Evolutionary conservation across 2,113 vertebrate genomes (phyloP).

Genomic region (Athene cunicularia): DNA sequence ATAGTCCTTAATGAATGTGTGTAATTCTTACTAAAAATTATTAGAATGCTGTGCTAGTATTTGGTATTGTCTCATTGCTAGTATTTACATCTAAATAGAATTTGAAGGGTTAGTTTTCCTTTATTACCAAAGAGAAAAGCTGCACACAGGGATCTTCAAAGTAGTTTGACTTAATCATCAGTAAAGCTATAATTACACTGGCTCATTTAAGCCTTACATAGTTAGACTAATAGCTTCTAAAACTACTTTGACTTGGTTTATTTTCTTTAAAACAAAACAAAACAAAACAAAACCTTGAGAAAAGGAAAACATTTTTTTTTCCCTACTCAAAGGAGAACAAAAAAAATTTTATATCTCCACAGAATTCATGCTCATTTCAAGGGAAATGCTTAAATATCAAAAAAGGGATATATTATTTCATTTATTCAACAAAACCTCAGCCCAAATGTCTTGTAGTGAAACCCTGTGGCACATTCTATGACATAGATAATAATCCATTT

Average conservation of each 20-base stretch:
- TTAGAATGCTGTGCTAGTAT: background rate
- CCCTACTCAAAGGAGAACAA: background rate
- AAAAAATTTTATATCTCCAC: accelerated
- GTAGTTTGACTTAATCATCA: background rate
- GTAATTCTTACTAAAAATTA: background rate
- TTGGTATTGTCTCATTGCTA: background rate
- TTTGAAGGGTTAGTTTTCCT: background rate
- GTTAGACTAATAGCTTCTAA: background rate
- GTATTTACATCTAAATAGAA: background rate
- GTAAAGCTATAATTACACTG: background rate
- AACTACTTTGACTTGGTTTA: background rate
- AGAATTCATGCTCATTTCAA: background rate
- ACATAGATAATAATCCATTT: background rate
- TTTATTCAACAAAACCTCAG: background rate
- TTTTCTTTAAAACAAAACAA: background rate
- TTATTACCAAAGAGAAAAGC: background rate
- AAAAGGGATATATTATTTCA: background rate
- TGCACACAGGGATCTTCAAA: background rate
- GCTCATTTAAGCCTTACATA: background rate
- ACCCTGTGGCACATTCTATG: background rate
- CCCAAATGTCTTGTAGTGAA: background rate
- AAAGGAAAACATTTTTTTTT: background rate
- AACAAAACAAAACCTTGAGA: background rate
- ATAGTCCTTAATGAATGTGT: background rate
- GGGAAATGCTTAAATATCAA: background rate